Base-by-base conservation (phyloP, 2,113 vertebrate species). In the Pardalotus punctatus region DNA sequence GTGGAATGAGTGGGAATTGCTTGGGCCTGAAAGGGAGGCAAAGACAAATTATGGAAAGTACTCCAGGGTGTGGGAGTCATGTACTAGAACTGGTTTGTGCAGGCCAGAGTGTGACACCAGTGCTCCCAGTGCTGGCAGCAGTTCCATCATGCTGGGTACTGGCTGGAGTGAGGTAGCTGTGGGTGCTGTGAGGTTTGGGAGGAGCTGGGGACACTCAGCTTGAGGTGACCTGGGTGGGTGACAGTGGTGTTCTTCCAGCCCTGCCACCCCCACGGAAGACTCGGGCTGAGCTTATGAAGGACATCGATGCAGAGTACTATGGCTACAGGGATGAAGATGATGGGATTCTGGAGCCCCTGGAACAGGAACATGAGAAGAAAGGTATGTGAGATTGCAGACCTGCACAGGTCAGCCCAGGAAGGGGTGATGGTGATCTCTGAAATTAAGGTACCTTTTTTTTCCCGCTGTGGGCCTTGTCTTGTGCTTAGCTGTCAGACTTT, bases 281-380 rank as follows among this genome's bases (percentile, higher is more conserved):
- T 0, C 98, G 99, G 27, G 99, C 97, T 5, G 99, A 99, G 94
- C 98, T 99, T 8, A 99, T 99, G 99, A 99, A 99, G 81, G 98
- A 99, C 1, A 99, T 99, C 1, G 99, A 99, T 33, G 99, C 99
- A 1, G 99, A 99, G 57, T 99, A 99, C 93, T 99, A 99, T 0
- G 99, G 99, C 21, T 99, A 99, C 97, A 96, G 99, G 47, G 99
- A 99, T 53, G 99, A 99, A 76, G 99, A 99, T 5, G 99, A 99
- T 16, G 99, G 99, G 0, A 98, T 99, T 10, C 97, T 99, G 64
- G 98, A 99, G 51, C 99, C 99, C 17, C 95, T 99, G 97, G 99
- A 99, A 56, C 97, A 98, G 10, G 98, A 99, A 19, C 98, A 99
- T 33, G 99, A 99, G 83, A 99, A 98, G 92, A 98, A 98, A 98